These are phyloP conservation scores for Meiosimyza platycephala DNA, from an alignment of 2,888 invertebrate species.

Conservation along the genomic window DNA sequence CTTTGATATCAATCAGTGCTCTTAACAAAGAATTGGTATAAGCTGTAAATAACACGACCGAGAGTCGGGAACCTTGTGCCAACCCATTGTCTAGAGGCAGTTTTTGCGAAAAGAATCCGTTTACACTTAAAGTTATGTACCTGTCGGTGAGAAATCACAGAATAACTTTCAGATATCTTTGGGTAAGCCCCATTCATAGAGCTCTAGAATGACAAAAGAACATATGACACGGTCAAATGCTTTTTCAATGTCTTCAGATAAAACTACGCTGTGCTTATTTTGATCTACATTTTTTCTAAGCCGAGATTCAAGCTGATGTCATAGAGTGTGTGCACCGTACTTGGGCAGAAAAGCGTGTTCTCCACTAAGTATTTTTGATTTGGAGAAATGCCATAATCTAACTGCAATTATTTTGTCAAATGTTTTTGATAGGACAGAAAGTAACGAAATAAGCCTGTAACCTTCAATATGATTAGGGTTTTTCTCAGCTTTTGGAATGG, in stretches of 20 bases:
- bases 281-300: constrained; percentile 9
- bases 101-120: constrained; percentile 11
- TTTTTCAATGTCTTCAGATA: constrained; percentile 24
- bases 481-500: constrained; percentile 32
- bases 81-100: too few species aligned
- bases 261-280: constrained; percentile 5
- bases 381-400: constrained; percentile 1
- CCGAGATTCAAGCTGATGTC: constrained; percentile 12
- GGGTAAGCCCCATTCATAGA: constrained; percentile 5
- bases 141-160: constrained; percentile 19
- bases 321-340: too few species aligned
- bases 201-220: background rate
- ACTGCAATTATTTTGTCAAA: constrained; percentile 27
- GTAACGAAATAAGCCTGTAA: constrained; percentile 28
- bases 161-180: background rate
- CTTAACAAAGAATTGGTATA: too few species aligned
- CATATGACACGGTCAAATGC: constrained; percentile 23
- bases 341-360: constrained; percentile 36
- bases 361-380: background rate
- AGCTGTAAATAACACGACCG: too few species aligned
- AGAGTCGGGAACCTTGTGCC: too few species aligned
- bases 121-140: constrained; percentile 20
- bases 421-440: constrained; percentile 27
- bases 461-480: constrained; percentile 6
- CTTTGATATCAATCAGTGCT: too few species aligned